phyloP scores from a whole-genome alignment of 2,797 vertebrate species.

The Siniperca undulata region DNA sequence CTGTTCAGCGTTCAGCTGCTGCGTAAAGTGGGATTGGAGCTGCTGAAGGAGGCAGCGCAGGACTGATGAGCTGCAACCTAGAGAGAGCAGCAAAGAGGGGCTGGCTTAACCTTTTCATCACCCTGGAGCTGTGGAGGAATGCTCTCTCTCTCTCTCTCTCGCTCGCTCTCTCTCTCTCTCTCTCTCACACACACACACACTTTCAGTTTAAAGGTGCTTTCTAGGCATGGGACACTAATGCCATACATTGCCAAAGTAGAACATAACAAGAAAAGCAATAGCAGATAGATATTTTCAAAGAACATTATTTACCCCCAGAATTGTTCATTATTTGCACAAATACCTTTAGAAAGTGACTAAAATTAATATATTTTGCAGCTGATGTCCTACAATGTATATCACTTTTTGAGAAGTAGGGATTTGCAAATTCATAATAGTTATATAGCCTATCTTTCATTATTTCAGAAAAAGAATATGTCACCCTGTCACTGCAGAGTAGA shows the following conservation, averaged over 20 bases:
- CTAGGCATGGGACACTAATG: not conserved
- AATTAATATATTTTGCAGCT: too few relatives aligned
- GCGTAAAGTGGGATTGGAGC: constrained; percentile 38
- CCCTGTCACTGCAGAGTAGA: not conserved
- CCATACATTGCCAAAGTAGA: not conserved
- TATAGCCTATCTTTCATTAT: not conserved
- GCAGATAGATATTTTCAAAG: not conserved
- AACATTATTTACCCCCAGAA: not conserved
- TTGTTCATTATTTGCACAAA: not conserved
- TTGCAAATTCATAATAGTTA: not conserved
- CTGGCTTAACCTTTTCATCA: constrained; percentile 78
- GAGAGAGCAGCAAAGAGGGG: constrained; percentile 58
- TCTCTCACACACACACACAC: constrained; percentile 23
- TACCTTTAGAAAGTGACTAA: not conserved
- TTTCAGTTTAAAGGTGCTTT: constrained; percentile 31
- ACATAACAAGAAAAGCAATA: not conserved
- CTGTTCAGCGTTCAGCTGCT: constrained; percentile 46
- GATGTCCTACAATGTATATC: not conserved
- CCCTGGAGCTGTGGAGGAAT: constrained; percentile 73
- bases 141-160: constrained; percentile 44
- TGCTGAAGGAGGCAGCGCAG: constrained; percentile 44
- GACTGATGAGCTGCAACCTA: constrained; percentile 36
- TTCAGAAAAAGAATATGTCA: not conserved
- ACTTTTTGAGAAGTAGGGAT: not conserved
- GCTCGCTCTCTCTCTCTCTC: constrained; percentile 45